Evolutionary conservation across 2,113 vertebrate genomes (phyloP).

Genomic region (Ceyx cyanopectus): DNA sequence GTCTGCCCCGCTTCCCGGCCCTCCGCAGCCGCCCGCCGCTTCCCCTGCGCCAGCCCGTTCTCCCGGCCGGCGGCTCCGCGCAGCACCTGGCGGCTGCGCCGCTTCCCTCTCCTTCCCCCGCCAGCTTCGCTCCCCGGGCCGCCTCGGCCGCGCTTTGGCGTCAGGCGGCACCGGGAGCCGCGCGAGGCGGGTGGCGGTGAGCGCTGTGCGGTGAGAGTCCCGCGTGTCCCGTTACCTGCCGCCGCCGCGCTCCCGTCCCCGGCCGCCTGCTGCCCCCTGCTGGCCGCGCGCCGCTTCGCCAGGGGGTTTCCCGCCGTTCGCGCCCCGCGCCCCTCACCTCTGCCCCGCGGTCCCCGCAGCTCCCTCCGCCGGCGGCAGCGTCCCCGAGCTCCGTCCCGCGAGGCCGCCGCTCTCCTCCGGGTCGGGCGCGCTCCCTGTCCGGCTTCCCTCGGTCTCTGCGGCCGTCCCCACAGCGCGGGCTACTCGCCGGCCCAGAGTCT

Average conservation of each 20-base stretch:
- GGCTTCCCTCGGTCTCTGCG: fast-evolving
- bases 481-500: background rate
- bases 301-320: background rate
- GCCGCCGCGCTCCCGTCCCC: background rate
- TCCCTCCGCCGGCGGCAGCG: background rate
- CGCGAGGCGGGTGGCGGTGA: constrained; percentile 70
- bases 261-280: constrained; percentile 74
- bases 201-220: constrained; percentile 75
- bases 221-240: background rate
- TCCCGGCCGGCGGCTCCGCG: background rate
- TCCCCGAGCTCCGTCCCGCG: fast-evolving
- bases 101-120: background rate
- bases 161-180: constrained; percentile 76
- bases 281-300: background rate
- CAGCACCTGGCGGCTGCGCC: background rate
- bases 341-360: background rate
- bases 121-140: constrained; percentile 19
- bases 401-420: background rate
- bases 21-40: background rate
- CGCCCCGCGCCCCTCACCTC: too few species aligned
- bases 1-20: background rate
- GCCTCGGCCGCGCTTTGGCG: constrained; percentile 71
- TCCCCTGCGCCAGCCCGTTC: background rate
- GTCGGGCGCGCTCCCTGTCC: background rate
- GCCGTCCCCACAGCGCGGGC: too few species aligned